phyloP scores from a whole-genome alignment of 2,113 vertebrate species.

The Hystrix brachyura region DNA sequence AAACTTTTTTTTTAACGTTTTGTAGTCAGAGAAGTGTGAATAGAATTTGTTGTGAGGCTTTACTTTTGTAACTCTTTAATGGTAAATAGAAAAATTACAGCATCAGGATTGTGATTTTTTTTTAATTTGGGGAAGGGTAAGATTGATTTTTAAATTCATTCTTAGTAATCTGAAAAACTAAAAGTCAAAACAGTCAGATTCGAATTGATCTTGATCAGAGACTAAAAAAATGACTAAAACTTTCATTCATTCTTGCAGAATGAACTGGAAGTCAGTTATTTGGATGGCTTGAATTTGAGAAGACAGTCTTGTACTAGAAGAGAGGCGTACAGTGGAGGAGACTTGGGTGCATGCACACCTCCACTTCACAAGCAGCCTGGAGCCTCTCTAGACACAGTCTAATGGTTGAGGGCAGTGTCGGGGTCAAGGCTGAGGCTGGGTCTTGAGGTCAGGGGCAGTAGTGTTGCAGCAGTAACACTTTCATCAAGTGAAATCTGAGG shows the following conservation, averaged over 20 bases:
- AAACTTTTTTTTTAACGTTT: constrained; percentile 25
- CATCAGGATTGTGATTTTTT: neutral
- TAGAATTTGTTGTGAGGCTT: neutral
- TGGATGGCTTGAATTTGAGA: constrained; percentile 45
- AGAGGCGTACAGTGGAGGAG: neutral
- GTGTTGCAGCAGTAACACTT: neutral
- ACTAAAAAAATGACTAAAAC: neutral
- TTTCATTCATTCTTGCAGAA: constrained; percentile 27
- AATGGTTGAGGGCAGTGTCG: neutral
- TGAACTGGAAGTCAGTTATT: constrained; percentile 2
- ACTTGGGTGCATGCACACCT: fast-evolving
- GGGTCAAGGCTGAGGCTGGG: neutral
- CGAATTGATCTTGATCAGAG: constrained; percentile 41
- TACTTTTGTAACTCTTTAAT: constrained; percentile 1
- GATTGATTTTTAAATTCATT: constrained; percentile 43
- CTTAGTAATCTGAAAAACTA: constrained; percentile 13
- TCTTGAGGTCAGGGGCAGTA: neutral
- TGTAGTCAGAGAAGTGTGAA: constrained; percentile 8
- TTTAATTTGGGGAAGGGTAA: neutral
- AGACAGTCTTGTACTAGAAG: neutral
- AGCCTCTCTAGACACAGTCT: neutral
- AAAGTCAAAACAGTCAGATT: constrained; percentile 9
- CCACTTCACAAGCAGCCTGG: neutral
- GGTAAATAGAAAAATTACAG: neutral
- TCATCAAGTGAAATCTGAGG: neutral